Conservation (phyloP, 2,888 invertebrate genomes). For the Cenopis cana region DNA sequence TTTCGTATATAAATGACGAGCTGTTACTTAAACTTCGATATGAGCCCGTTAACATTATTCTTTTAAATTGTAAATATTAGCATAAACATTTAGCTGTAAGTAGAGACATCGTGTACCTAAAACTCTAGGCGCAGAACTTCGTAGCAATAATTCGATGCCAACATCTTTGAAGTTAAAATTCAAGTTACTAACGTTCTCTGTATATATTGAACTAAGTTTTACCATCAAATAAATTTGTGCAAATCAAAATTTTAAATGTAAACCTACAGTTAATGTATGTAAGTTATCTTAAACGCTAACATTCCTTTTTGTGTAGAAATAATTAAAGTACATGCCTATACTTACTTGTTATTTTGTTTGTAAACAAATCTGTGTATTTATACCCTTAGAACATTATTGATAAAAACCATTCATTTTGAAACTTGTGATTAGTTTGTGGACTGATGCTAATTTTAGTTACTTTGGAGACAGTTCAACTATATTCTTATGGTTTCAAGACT, state of each 20-base stretch:
- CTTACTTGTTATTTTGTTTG: constrained; percentile 28
- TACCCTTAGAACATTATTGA: neutral
- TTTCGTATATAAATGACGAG: constrained; percentile 77
- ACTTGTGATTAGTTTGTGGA: too few species aligned
- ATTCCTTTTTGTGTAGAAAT: constrained; percentile 68
- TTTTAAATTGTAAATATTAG: constrained; percentile 81
- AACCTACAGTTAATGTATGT: constrained; percentile 62
- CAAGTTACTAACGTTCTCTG: constrained; percentile 70
- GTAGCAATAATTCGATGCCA: constrained; percentile 83
- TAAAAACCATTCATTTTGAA: neutral
- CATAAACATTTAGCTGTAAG: constrained; percentile 70
- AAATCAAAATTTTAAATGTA: constrained; percentile 66
- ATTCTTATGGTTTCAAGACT: constrained; percentile 3
- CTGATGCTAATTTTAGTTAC: neutral
- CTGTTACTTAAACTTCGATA: constrained; percentile 64
- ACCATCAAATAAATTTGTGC: constrained; percentile 65
- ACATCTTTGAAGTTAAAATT: constrained; percentile 73
- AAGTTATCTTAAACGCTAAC: constrained; percentile 82
- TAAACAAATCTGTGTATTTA: constrained; percentile 23
- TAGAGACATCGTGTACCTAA: constrained; percentile 82
- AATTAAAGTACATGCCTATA: constrained; percentile 27
- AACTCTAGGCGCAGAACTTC: constrained; percentile 72
- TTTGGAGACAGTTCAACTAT: neutral
- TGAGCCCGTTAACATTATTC: constrained; percentile 72
- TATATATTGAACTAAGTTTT: constrained; percentile 75